Percentiles rank a stretch among this genome's conserved stretches.
Evolutionary conservation across 2,797 vertebrate genomes (phyloP).

Genomic region (Erpetoichthys calabaricus): DNA sequence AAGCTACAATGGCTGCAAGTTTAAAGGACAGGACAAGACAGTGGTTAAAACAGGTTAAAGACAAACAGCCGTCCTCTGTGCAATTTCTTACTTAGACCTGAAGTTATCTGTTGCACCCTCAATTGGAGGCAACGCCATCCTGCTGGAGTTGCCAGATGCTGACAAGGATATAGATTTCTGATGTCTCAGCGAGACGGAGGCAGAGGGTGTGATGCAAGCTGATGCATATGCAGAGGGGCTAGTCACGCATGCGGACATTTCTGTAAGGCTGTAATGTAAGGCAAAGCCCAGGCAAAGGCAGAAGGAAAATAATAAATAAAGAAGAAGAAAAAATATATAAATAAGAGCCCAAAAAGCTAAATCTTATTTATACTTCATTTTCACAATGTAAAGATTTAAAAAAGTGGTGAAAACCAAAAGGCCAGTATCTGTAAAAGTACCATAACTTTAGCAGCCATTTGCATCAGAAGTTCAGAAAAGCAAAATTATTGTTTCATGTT

Average conservation of each 20-base stretch:
- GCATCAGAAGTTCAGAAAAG: too few relatives aligned
- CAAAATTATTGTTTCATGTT: too few relatives aligned
- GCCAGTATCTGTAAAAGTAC: too few relatives aligned
- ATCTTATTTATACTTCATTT: not conserved
- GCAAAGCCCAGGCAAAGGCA: constrained; percentile 30
- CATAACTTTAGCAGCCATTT: too few relatives aligned
- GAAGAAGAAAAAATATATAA: constrained; percentile 33
- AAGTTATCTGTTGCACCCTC: constrained; percentile 73
- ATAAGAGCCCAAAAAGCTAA: constrained; percentile 1
- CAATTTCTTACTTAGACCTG: constrained; percentile 65
- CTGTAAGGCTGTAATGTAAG: constrained; percentile 65
- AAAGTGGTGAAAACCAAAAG: constrained; percentile 13
- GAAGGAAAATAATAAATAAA: constrained; percentile 44
- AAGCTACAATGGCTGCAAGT: constrained; percentile 26
- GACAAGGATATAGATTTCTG: constrained; percentile 68
- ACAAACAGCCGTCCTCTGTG: constrained; percentile 38
- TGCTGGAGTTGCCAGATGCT: constrained; percentile 66
- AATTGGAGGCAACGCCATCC: constrained; percentile 66
- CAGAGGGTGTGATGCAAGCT: constrained; percentile 59
- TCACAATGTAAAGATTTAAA: not conserved
- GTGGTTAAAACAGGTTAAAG: constrained; percentile 32
- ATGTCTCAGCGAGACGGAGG: constrained; percentile 67
- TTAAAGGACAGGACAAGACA: constrained; percentile 39
- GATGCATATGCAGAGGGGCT: constrained; percentile 55
- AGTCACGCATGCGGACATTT: constrained; percentile 62